Evolutionary conservation across 2,888 invertebrate species (phyloP), one percentile per base, ranked within the genome.

Genomic region (Blastobasis adustella): DNA sequence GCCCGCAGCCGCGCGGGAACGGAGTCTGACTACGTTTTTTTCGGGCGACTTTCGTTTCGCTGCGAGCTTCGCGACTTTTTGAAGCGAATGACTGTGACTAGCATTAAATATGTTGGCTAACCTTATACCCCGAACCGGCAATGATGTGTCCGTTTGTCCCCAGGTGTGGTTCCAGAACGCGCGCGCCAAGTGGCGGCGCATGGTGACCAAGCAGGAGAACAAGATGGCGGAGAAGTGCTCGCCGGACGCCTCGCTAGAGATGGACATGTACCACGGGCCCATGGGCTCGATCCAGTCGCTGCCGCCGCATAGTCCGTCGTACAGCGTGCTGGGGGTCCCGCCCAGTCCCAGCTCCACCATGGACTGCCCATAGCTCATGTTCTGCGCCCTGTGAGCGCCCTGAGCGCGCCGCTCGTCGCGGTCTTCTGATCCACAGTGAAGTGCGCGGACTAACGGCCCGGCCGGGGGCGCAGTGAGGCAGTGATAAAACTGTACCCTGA

Each of bases 121-220:
- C 57, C 62, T 67, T 66, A 64, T 74, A 66, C 65, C 65, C 59
- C 54, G 62, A 59, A 63, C 69, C 68, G 63, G 69, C 60, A 70
- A 61, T 60, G 71, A 76, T 56, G 40, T 9, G 52, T 61, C 52
- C 62, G 50, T 66, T 82, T 90, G 84, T 82, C 89, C 89, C 44
- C 92, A 97, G 96, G 97, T 97, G 52, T 97, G 97, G 97, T 97
- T 97, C 87, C 97, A 97, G 87, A 97, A 97, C 78, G 96, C 97
- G 38, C 90, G 97, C 43, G 97, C 97, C 62, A 97, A 97, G 89
- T 96, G 96, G 93, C 92, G 97, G 68, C 92, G 97, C 61, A 95
- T 95, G 92, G 93, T 95, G 81, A 89, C 94, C 65, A 94, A 94
- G 73, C 94, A 94, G 71, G 94, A 94, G 73, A 93, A 92, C 77